Percentiles rank a stretch among this genome's conserved stretches.
Conservation (phyloP, 2,797 vertebrate species). For the Chelidonichthys spinosus region DNA sequence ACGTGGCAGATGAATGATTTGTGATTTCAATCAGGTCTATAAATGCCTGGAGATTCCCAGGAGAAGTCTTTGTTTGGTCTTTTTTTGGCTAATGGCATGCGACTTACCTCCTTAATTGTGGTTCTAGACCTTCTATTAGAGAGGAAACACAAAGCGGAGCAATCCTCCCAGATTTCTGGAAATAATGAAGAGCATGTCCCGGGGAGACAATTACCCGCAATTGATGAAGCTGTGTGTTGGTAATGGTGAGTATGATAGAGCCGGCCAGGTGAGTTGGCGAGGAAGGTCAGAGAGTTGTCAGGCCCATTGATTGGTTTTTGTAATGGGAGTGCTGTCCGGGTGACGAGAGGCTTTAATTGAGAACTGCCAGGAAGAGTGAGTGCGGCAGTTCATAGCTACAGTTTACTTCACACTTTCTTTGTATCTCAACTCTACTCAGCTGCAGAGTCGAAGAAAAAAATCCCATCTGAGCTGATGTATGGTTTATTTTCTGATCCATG, state of each 20-base stretch:
- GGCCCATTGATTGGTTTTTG: constrained; percentile 52
- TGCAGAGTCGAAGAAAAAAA: background rate
- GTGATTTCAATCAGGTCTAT: constrained; percentile 29
- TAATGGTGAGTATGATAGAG: constrained; percentile 40
- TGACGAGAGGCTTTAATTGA: constrained; percentile 32
- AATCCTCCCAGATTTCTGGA: constrained; percentile 60
- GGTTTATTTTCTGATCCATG: constrained; percentile 53
- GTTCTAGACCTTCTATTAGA: constrained; percentile 61
- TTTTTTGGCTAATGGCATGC: constrained; percentile 59
- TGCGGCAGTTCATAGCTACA: constrained; percentile 25
- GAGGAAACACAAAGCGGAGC: constrained; percentile 36
- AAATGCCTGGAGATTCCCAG: constrained; percentile 34
- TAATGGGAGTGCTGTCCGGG: constrained; percentile 34
- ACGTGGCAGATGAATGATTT: constrained; percentile 19
- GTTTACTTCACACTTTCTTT: constrained; percentile 8
- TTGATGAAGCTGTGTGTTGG: constrained; percentile 62
- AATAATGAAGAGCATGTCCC: constrained; percentile 63
- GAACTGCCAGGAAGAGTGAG: constrained; percentile 17
- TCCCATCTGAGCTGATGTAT: constrained; percentile 31
- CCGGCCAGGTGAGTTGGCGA: constrained; percentile 42
- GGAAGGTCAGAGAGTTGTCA: constrained; percentile 56
- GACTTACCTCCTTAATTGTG: constrained; percentile 66
- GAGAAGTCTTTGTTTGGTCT: constrained; percentile 47
- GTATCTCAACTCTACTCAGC: constrained; percentile 23
- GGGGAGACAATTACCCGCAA: constrained; percentile 65